Base-by-base conservation (phyloP, 2,888 invertebrate species). In the Nymphalis polychloros region DNA sequence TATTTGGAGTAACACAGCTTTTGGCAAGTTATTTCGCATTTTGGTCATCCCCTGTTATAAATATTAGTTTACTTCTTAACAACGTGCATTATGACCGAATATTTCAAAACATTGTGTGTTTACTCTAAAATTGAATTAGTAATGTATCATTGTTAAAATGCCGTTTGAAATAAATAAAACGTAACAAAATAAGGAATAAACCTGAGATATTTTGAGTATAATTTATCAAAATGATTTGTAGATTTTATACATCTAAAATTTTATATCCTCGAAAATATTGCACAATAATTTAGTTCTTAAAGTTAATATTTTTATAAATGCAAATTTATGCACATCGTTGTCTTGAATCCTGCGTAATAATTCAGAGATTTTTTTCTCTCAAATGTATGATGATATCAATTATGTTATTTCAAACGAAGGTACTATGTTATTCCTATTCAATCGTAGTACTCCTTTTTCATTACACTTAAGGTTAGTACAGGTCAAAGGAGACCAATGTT, bases 1-100 rank as follows among this genome's bases (percentile, higher is more conserved):
- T 81, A 79, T 78, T 79, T 66, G 69, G 57, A 68, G 69, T 60
- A 66, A 71, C 47, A n/a, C 67, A 47, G 62, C 62, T 62, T 68
- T 69, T 65, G 62, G 64, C 52, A 59, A 62, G 52, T 69, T 59
- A 63, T 55, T 50, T 65, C 35, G 55, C 47, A 60, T 72, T 59
- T 68, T 65, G 65, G 52, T 63, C 63, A 72, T 65, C 64, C 60
- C 20, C 23, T 35, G 60, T 46, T 49, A 68, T 68, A 68, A 61
- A 68, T 68, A 50, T 27, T 59, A 57, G 49, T 68, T 53, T 64
- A 59, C 59, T 63, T 53, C 52, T 67, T 63, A 63, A 59, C 49
- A 19, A 27, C 31, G 35, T 52, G 48, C 47, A 49, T 59, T 49
- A 59, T 59, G 35, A 47, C 31, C 31, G 52, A 53, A 68, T 59